Evolutionary conservation across 2,888 invertebrate genomes (phyloP).

Genomic region (Morinoia aosen): DNA sequence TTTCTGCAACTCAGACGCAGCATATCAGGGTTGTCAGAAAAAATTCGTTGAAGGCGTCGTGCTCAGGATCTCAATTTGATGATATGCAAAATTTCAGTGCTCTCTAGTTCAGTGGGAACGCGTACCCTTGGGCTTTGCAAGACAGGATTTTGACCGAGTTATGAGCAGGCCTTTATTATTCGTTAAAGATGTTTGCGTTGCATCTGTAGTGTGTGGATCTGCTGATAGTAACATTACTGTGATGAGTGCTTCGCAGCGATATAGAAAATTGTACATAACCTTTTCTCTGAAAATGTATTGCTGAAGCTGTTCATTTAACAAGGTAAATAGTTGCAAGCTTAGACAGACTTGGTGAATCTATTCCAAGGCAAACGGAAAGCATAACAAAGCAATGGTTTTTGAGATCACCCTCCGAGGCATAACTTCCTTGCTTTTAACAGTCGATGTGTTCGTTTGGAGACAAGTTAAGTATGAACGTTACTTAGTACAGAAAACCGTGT

Average conservation of each 20-base stretch:
- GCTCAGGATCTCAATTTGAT: not conserved
- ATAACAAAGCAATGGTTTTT: not conserved
- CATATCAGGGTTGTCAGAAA: too few relatives aligned
- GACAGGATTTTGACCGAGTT: not conserved
- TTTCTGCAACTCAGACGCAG: too few relatives aligned
- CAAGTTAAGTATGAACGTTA: not conserved
- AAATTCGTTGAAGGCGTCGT: not conserved
- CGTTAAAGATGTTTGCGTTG: not conserved
- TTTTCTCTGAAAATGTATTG: not conserved
- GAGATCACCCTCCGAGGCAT: not conserved
- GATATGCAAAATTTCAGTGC: not conserved
- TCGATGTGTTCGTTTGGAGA: not conserved
- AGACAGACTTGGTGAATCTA: not conserved
- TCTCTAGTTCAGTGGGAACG: too few relatives aligned
- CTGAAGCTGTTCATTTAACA: not conserved
- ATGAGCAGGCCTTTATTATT: not conserved
- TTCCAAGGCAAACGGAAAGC: not conserved
- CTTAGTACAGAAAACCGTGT: not conserved
- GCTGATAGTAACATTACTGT: not conserved
- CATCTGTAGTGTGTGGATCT: not conserved
- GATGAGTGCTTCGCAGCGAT: not conserved
- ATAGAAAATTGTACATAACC: not conserved
- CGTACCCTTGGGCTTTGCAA: too few relatives aligned
- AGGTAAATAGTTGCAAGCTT: not conserved
- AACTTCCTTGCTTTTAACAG: not conserved